Percentiles rank a stretch among this genome's conserved stretches.
Evolutionary conservation across 1,140 invertebrate genomes (phyloP).

Genomic region (Hylaeus anthracinus): DNA sequence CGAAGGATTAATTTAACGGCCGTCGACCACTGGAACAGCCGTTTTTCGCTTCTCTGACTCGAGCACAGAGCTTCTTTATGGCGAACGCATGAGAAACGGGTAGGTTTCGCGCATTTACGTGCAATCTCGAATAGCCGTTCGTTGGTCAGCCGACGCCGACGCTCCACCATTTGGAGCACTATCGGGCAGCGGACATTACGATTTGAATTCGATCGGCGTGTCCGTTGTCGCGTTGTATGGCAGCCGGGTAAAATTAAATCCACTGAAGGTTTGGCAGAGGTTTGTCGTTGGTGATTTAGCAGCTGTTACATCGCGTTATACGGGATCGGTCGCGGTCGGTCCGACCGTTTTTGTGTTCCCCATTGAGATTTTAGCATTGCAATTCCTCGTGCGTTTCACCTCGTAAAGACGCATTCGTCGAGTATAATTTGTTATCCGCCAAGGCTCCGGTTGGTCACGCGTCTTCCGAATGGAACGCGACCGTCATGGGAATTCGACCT

Average conservation of each 20-base stretch:
- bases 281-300: neutral
- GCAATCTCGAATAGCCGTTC: slow-evolving; percentile 15
- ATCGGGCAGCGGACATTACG: slow-evolving; percentile 6
- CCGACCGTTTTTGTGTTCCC: neutral
- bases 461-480: no score
- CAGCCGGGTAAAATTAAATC: slow-evolving; percentile 8
- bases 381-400: no score
- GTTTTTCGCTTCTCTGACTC: slow-evolving; percentile 25
- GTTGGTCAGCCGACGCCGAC: slow-evolving; percentile 45
- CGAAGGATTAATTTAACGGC: slow-evolving; percentile 52
- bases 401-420: no score
- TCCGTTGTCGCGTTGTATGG: neutral
- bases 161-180: slow-evolving; percentile 1
- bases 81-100: neutral
- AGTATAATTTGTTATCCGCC: no score
- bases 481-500: no score
- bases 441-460: no score
- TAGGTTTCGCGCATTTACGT: slow-evolving; percentile 28
- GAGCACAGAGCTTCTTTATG: slow-evolving; percentile 52
- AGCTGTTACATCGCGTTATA: neutral
- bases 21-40: slow-evolving; percentile 28
- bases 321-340: neutral
- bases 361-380: no score
- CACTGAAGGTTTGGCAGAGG: slow-evolving; percentile 1
- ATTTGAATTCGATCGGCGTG: slow-evolving; percentile 16